These are phyloP conservation scores for Uromys caudimaculatus DNA, from an alignment of 2,797 vertebrate species.

Conservation along the genomic window DNA sequence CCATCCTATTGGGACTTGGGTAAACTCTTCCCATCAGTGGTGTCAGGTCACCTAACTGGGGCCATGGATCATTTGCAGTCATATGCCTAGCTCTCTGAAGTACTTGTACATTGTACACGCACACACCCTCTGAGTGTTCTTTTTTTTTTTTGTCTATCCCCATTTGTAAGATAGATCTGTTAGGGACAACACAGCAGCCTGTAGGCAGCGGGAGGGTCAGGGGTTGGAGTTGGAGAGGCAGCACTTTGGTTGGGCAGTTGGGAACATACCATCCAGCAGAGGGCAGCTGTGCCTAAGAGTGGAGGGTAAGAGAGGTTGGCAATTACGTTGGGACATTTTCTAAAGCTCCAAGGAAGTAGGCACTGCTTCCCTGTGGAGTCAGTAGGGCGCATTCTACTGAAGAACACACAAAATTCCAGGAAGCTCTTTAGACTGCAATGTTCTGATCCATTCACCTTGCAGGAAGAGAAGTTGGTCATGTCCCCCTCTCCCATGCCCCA, in stretches of 20 bases:
- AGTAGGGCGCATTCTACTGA: background rate
- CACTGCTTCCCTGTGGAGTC: background rate
- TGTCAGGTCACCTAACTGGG: slow-evolving; percentile 3
- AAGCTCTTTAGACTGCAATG: slow-evolving; percentile 19
- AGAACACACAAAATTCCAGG: background rate
- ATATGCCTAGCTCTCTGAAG: background rate
- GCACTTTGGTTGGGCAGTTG: background rate
- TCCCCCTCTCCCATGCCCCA: no score
- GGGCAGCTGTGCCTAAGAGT: slow-evolving; percentile 80
- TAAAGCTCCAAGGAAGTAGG: background rate
- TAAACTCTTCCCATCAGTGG: background rate
- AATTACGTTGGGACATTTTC: background rate
- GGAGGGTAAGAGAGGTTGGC: background rate
- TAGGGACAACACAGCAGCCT: background rate
- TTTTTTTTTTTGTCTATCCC: slow-evolving; percentile 28
- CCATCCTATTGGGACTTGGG: background rate
- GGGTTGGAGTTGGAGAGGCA: background rate
- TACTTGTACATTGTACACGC: background rate
- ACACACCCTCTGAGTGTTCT: background rate
- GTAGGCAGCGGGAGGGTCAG: background rate
- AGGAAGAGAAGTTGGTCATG: background rate
- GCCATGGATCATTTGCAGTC: background rate
- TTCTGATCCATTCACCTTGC: background rate
- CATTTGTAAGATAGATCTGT: background rate
- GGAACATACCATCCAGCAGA: slow-evolving; percentile 81